Base-by-base conservation (phyloP, 2,888 invertebrate species). In the Brachyopa scutellaris region DNA sequence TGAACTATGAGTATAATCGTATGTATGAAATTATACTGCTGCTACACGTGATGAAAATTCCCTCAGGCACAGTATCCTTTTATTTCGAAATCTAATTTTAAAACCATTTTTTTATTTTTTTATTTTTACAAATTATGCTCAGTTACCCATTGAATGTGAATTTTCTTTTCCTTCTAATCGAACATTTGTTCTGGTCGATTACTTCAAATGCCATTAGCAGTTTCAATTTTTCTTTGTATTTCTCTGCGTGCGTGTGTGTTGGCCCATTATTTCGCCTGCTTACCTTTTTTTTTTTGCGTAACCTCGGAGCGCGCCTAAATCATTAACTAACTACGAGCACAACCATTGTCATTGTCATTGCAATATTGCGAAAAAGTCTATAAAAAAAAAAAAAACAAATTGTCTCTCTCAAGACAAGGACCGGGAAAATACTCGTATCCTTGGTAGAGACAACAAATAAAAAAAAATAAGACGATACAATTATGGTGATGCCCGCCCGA, bases 161-260 rank as follows among this genome's bases (percentile, higher is more conserved):
- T n/a, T 53, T 31, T 36, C 53, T 40, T 62, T 55, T 31, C 13
- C 45, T 53, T 42, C 62, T 59, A 70, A 74, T 69, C 64, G 53
- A 76, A 70, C 59, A 51, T 80, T 64, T 64, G 69, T 82, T 82
- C 69, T 72, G 77, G 47, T 77, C 82, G 66, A 82, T 82, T 82
- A 77, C 82, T 55, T 51, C 45, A 40, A 26, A 72, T 76, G 59
- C 77, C 76, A 70, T 82, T 76, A 77, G 72, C 74, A 74, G 53
- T 82, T 76, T 69, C 42, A n/a, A 47, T 53, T 82, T 64, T 38
- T 21, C 11, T 17, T 8, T 0, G 29, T 59, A 19, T 31, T 7
- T 29, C 0, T 40, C 36, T 19, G 23, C 8, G 21, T 61, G 15
- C 45, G 61, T 23, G 26, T 15, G 9, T 26, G 26, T 6, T 26